Base-by-base conservation (phyloP, 2,888 invertebrate species). In the Gnatocerus cornutus region DNA sequence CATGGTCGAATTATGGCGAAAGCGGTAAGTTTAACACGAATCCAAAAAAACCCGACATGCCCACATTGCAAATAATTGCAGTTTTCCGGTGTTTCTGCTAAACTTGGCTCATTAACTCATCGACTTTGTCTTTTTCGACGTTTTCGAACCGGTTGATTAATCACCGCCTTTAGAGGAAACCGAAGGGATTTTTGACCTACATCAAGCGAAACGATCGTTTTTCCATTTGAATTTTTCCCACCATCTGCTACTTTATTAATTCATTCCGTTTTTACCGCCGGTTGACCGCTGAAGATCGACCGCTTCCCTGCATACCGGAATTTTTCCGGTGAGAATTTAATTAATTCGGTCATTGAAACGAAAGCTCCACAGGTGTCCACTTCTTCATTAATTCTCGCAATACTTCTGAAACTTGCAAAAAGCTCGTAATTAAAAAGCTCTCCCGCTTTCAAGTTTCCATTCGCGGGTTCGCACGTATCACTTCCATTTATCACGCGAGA, bases 401-500 rank as follows among this genome's bases (percentile, higher is more conserved):
- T 29, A 29, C 29, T 29, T 8, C 27, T 16, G 3, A 16, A 46
- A 27, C 16, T 21, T 46, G 41, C 16, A 27, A 16, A 46, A 46
- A 14, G n/a, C n/a, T 46, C 27, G 30, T 29, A 29, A 50, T 50
- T 29, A 50, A 27, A 48, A 50, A 29, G 27, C 16, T 9, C 16
- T 46, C 46, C 7, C 27, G 46, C 3, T 10, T 33, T 33, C 9
- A 46, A 46, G 27, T 46, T 46, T 46, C 46, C 27, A 14, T 46
- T 46, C n/a, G 46, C 46, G 13, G 16, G 45, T 46, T 46, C n/a
- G 46, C 46, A 16, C 55, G 45, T 41, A 41, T 27, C 27, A 41
- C 46, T 41, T 16, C 12, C 65, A 65, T 65, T 65, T 65, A 65
- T 65, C 65, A 65, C 7, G 1, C n/a, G 39, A 21, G 50, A 50